Percentiles rank a stretch among this genome's conserved stretches.
These are phyloP conservation scores for Dryobates pubescens DNA, from an alignment of 2,797 vertebrate genomes.

Conservation along the genomic window DNA sequence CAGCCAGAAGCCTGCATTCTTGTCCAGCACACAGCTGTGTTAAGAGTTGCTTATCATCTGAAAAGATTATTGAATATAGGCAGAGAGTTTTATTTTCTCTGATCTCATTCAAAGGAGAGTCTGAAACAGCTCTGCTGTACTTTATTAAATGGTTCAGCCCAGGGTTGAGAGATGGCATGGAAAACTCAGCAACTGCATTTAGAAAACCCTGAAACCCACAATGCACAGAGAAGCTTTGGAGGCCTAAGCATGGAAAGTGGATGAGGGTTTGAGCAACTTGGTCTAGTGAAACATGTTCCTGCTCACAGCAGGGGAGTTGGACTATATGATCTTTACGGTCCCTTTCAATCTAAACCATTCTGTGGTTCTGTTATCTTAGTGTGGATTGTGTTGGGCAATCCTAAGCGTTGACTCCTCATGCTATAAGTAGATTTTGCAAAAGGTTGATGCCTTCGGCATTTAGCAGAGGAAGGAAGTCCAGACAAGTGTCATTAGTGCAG, in stretches of 20 bases:
- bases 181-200: neutral
- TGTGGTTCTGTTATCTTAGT: neutral
- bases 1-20: neutral
- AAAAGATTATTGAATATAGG: neutral
- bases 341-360: neutral
- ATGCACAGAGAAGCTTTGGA: too few relatives aligned
- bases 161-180: neutral
- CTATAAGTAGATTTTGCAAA: neutral
- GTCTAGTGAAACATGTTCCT: neutral
- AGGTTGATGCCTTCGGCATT: accelerated
- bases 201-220: neutral
- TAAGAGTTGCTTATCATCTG: neutral
- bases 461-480: neutral
- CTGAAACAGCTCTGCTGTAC: neutral
- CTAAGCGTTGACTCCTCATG: neutral
- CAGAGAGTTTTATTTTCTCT: neutral
- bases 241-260: neutral
- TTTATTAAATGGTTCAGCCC: neutral
- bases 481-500: accelerated
- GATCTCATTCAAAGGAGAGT: neutral
- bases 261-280: neutral
- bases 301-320: neutral
- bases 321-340: neutral
- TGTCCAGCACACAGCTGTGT: neutral
- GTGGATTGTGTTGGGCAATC: neutral